Conservation (phyloP, 2,888 invertebrate genomes). For the Pyrgus malvae region DNA sequence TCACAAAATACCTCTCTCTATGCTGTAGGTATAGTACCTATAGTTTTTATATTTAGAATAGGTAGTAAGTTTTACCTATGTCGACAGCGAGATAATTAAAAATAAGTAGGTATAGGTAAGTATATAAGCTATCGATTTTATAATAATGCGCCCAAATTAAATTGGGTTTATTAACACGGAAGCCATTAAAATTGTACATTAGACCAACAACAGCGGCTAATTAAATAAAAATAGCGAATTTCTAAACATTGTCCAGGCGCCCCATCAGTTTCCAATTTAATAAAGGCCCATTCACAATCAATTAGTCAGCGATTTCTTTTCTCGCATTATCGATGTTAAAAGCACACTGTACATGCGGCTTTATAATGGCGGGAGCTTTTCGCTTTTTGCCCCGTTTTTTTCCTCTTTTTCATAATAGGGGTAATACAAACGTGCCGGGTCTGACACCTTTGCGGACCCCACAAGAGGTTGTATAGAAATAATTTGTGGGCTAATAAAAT, state of each 20-base stretch:
- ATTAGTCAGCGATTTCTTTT: conserved; percentile 73
- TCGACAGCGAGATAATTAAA: no score
- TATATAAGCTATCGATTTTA: no score
- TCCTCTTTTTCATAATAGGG: conserved; percentile 67
- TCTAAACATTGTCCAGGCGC: conserved; percentile 38
- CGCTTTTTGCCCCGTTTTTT: conserved; percentile 64
- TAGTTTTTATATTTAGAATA: no score
- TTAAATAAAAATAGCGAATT: conserved; percentile 32
- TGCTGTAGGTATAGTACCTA: no score
- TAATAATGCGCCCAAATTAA: no score
- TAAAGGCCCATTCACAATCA: conserved; percentile 65
- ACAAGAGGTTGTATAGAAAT: conserved; percentile 64
- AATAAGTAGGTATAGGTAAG: no score
- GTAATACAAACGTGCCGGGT: conserved; percentile 74
- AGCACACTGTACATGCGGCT: conserved; percentile 49
- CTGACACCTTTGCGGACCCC: conserved; percentile 78
- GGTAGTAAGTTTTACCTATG: no score
- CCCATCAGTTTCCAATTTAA: conserved; percentile 61
- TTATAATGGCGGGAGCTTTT: conserved; percentile 63
- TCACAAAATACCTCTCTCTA: no score
- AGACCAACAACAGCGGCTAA: conserved; percentile 12
- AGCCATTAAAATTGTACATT: conserved; percentile 34
- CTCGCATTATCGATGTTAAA: conserved; percentile 62
- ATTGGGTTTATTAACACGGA: conserved; percentile 23
- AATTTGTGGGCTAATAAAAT: conserved; percentile 76